Evolutionary conservation across 2,113 vertebrate genomes (phyloP).

Genomic region (Cyphomyrus plagiostoma): DNA sequence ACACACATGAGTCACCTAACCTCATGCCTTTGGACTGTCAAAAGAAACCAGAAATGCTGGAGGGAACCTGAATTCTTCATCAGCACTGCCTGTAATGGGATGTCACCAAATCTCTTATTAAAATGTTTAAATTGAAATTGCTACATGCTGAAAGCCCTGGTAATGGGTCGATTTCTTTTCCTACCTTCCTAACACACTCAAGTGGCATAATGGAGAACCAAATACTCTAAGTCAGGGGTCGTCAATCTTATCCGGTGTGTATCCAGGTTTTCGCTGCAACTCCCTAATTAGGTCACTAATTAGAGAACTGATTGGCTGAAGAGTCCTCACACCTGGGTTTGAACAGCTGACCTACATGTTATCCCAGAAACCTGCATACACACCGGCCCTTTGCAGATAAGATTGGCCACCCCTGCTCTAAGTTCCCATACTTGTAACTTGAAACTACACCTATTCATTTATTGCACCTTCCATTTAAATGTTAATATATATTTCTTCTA

Average conservation of each 20-base stretch:
- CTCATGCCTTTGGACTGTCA: not conserved
- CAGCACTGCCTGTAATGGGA: not conserved
- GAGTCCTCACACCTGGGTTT: no score
- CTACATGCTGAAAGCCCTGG: not conserved
- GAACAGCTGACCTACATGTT: no score
- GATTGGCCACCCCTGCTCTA: no score
- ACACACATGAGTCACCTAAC: not conserved
- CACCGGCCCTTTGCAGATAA: no score
- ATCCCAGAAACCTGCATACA: no score
- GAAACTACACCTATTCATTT: not conserved
- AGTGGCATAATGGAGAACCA: not conserved
- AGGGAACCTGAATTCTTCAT: not conserved
- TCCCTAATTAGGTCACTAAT: no score
- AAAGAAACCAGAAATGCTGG: not conserved
- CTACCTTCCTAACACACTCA: not conserved
- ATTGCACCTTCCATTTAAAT: not conserved
- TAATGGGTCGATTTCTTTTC: not conserved
- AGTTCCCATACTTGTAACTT: not conserved
- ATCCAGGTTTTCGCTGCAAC: no score
- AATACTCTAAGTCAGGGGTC: no score
- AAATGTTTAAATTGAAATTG: not conserved
- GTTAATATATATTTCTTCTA: no score
- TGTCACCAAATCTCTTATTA: not conserved
- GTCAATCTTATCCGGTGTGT: no score
- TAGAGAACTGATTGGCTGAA: no score